Percentiles rank a stretch among this genome's conserved stretches.
Evolutionary conservation across 2,113 vertebrate genomes (phyloP).

Genomic region (Cynocephalus volans): DNA sequence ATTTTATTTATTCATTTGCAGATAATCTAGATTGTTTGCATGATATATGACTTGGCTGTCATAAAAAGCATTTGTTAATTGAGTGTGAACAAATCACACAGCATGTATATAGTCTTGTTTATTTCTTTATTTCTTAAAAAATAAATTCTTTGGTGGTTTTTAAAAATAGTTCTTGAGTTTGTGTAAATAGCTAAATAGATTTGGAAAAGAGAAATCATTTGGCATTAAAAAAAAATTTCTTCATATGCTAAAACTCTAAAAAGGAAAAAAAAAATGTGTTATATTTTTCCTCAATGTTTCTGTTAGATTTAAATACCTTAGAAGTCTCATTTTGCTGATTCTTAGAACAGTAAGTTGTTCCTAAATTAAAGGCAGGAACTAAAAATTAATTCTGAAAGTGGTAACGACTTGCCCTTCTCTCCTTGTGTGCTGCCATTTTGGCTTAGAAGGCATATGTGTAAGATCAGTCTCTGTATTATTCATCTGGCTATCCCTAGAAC

Average conservation of each 20-base stretch:
- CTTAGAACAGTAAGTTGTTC: constrained; percentile 20
- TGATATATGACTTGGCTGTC: constrained; percentile 33
- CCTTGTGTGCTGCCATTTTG: constrained; percentile 33
- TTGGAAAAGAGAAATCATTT: constrained; percentile 51
- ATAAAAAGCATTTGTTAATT: constrained; percentile 31
- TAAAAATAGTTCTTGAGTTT: constrained; percentile 51
- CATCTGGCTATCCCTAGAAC: neutral
- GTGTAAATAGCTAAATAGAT: constrained; percentile 38
- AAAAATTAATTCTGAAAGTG: constrained; percentile 40
- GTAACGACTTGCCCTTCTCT: neutral
- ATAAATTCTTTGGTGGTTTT: neutral
- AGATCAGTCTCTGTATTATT: constrained; percentile 40
- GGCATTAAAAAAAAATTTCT: constrained; percentile 47
- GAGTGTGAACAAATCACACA: neutral
- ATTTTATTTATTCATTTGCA: constrained; percentile 45
- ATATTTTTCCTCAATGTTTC: constrained; percentile 3
- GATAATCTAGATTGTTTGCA: constrained; percentile 52
- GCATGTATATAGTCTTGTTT: constrained; percentile 16
- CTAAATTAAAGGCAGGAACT: constrained; percentile 46
- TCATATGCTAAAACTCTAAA: constrained; percentile 13
- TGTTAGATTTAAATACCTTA: constrained; percentile 65
- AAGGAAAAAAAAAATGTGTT: neutral
- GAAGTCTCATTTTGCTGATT: constrained; percentile 23
- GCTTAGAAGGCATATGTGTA: neutral
- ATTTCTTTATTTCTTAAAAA: constrained; percentile 27